phyloP scores from a whole-genome alignment of 2,113 vertebrate species.

The Anguilla rostrata region DNA sequence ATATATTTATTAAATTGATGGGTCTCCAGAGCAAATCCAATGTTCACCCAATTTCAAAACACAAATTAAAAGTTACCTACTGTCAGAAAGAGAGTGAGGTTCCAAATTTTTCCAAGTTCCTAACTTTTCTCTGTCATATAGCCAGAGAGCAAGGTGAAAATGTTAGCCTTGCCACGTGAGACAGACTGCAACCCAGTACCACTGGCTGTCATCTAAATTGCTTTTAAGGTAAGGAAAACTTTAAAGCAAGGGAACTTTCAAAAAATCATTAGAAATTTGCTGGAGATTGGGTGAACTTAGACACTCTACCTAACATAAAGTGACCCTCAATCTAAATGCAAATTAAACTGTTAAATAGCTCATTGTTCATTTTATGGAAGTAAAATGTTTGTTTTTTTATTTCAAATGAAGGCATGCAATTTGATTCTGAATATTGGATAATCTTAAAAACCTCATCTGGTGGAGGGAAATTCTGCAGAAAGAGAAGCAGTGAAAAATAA shows the following conservation, averaged over 20 bases:
- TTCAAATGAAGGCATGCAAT: neutral
- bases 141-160: too few species aligned
- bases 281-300: constrained; percentile 1
- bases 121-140: too few species aligned
- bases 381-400: neutral
- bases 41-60: too few species aligned
- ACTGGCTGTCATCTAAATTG: too few species aligned
- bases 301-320: constrained; percentile 24
- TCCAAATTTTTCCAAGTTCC: too few species aligned
- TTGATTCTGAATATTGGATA: neutral
- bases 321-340: constrained; percentile 67
- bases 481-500: neutral
- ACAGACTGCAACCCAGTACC: too few species aligned
- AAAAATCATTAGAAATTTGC: neutral
- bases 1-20: too few species aligned
- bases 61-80: too few species aligned
- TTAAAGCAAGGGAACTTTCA: neutral
- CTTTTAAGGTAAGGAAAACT: too few species aligned
- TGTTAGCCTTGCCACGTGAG: too few species aligned
- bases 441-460: neutral
- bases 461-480: neutral
- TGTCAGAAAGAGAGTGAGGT: too few species aligned
- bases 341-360: constrained; percentile 43
- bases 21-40: too few species aligned
- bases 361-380: neutral